Evolutionary conservation across 2,797 vertebrate species (phyloP).

Genomic region (Diplodus sargus): DNA sequence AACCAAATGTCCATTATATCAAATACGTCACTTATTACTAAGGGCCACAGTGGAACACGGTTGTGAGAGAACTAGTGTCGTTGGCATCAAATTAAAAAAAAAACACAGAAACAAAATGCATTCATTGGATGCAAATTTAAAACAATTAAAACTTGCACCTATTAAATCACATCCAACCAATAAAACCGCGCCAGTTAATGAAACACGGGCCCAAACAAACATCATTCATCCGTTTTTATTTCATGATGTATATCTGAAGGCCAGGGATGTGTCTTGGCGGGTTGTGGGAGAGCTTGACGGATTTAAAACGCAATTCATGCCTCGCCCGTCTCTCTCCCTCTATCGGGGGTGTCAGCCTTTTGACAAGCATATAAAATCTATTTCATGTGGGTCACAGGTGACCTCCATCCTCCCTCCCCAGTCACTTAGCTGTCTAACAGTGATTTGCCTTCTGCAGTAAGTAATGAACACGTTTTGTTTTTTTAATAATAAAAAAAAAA

Average conservation of each 20-base stretch:
- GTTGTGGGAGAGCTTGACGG: conserved; percentile 55
- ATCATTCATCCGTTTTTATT: conserved; percentile 21
- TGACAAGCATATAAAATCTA: conserved; percentile 78
- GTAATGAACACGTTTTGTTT: conserved; percentile 53
- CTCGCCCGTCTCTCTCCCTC: conserved; percentile 64
- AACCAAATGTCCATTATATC: conserved; percentile 80
- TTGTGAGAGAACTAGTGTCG: conserved; percentile 59
- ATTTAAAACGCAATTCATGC: conserved; percentile 70
- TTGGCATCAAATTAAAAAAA: conserved; percentile 31
- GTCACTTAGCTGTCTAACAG: conserved; percentile 60
- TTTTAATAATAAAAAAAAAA: not conserved
- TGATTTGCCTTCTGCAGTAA: conserved; percentile 66
- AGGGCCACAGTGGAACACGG: conserved; percentile 75
- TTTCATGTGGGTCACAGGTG: conserved; percentile 84
- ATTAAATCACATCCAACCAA: conserved; percentile 51
- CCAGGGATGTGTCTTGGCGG: conserved; percentile 64
- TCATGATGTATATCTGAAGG: conserved; percentile 56
- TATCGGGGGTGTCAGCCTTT: conserved; percentile 77
- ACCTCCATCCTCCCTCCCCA: conserved; percentile 75
- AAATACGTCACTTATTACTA: conserved; percentile 85
- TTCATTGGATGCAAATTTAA: conserved; percentile 41
- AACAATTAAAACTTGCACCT: conserved; percentile 56
- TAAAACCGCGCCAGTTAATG: conserved; percentile 37
- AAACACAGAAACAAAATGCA: conserved; percentile 25
- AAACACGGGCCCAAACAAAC: conserved; percentile 24